These are phyloP conservation scores for Urocynchramus pylzowi DNA, from an alignment of 2,113 vertebrate genomes.

Conservation along the genomic window DNA sequence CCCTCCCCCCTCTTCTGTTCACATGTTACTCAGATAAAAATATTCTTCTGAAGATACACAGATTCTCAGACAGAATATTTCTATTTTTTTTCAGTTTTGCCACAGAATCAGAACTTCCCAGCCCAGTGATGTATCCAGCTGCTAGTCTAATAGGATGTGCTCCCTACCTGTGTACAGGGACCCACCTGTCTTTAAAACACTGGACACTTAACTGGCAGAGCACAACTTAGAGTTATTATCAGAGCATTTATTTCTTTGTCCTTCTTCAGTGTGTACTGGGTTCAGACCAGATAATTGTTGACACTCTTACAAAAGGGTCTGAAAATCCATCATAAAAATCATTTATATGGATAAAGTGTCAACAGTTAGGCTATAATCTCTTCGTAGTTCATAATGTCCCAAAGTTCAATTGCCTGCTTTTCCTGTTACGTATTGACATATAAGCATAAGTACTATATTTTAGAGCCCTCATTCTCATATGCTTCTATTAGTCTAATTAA, in stretches of 20 bases:
- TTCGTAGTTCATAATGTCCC: background rate
- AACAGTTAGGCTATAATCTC: background rate
- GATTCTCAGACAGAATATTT: background rate
- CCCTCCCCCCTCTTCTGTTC: accelerated
- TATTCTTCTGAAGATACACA: background rate
- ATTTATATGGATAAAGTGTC: background rate
- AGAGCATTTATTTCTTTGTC: background rate
- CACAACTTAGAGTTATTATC: background rate
- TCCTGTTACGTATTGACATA: background rate
- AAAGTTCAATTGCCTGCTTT: background rate
- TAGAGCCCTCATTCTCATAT: background rate
- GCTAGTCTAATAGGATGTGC: background rate
- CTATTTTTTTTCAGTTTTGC: background rate
- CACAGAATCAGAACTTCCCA: background rate
- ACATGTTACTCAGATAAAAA: background rate
- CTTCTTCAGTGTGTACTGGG: background rate
- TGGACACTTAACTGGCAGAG: background rate
- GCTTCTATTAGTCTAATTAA: background rate
- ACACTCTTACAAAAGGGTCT: background rate
- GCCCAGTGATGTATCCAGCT: background rate
- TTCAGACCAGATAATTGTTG: background rate
- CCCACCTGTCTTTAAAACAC: background rate
- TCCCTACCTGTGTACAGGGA: background rate
- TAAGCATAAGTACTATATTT: background rate
- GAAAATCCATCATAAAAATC: background rate